Base-by-base conservation (phyloP, 2,113 vertebrate species). In the Illadopsis cleaveri region DNA sequence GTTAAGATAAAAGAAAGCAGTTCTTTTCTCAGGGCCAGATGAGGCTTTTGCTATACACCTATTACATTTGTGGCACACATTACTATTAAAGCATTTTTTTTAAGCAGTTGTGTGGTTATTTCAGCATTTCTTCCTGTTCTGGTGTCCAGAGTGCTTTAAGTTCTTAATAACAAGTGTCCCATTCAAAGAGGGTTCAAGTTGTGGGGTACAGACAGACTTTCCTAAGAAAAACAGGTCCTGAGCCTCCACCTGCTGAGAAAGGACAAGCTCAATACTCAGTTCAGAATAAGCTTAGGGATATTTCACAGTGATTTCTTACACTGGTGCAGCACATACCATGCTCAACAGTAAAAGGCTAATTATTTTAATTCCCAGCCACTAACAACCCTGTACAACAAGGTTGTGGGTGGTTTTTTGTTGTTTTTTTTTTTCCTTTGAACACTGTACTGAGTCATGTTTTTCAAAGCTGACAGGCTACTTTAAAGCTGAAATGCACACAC, bases 401-500 rank as follows among this genome's bases (percentile, higher is more conserved):
- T 0, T 40, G 25, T 22, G 2, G 2, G 4, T n/a, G 48, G 2
- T 53, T 31, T 53, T 11, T 31, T 54, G 2, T 53, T 31, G 31
- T 11, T 31, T 54, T 19, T 64, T 64, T 64, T 73, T 40, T 20
- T 5, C 7, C 38, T 70, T 71, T 60, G 31, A 91, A 65, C 14
- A 23, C 42, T 24, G 9, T 30, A 89, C 37, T 68, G 40, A 91
- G 61, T n/a, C 5, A 2, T 37, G 12, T 20, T 53, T 91, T 87
- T 76, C 40, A 71, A 61, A 93, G 70, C 44, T 77, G 72, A 33
- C 70, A 68, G 70, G 58, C 7, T 30, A 28, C 45, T 86, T 42
- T 4, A 88, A 42, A 90, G 53, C 70, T 76, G 25, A 69, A 53
- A 56, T 12, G 10, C 11, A 4, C 82, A n/a, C 53, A 25, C 2